Conservation (phyloP, 1,140 invertebrate genomes). For the Dinoponera quadriceps region DNA sequence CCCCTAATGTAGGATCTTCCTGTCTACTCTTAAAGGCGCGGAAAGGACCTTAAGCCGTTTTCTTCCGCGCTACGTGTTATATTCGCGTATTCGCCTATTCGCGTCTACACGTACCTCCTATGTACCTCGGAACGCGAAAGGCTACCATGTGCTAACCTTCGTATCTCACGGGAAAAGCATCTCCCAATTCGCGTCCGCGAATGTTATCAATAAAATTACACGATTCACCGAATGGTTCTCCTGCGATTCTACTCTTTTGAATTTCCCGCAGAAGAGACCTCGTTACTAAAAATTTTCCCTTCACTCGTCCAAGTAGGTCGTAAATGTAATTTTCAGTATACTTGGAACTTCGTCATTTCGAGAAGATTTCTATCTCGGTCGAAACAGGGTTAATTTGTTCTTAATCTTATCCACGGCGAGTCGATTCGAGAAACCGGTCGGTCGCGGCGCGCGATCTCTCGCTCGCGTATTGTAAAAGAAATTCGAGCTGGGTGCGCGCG, state of each 20-base stretch:
- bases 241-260: background rate
- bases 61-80: conserved; percentile 45
- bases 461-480: conserved; percentile 47
- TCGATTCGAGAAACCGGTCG: background rate
- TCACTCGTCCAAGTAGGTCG: background rate
- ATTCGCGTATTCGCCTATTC: conserved; percentile 32
- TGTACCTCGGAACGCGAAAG: background rate
- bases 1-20: conserved; percentile 59
- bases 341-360: background rate
- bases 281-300: background rate
- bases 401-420: background rate
- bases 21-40: conserved; percentile 53
- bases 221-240: background rate
- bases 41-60: conserved; percentile 63
- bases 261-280: background rate
- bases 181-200: background rate
- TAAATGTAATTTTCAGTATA: background rate
- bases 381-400: conserved; percentile 10
- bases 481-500: conserved; percentile 52
- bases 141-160: conserved; percentile 54
- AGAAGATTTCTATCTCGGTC: conserved; percentile 12
- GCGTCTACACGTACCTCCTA: background rate
- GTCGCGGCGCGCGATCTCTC: background rate
- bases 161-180: conserved; percentile 28
- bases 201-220: background rate